Evolutionary conservation across 2,113 vertebrate genomes (phyloP), one percentile per base, ranked within the genome.

Genomic region (Arvicanthis niloticus): DNA sequence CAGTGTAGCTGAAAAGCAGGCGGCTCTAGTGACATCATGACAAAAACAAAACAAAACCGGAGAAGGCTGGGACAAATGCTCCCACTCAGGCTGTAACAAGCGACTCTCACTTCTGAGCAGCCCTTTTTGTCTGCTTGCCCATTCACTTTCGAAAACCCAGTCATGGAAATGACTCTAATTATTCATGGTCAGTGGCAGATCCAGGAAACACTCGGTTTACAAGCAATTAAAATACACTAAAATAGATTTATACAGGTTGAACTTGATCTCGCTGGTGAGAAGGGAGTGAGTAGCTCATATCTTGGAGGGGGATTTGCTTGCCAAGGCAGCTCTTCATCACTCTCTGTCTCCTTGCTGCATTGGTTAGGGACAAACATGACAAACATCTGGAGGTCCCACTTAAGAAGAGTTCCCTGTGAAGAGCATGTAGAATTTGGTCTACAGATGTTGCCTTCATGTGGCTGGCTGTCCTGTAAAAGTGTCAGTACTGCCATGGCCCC

Each of bases 221-320:
- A 97, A 97, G 96, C 96, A 98, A 97, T 98, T 97, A 97, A 97
- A 96, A 97, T 91, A 95, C 72, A 97, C 94, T 97, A 97, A 96
- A 98, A 93, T 95, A 97, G 95, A 97, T 97, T 96, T 97, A 96
- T 96, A 88, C 82, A 96, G 65, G 86, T 95, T 96, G 97, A 96
- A 97, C 77, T 75, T 80, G 91, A 97, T 96, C 93, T 67, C 92
- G 86, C 94, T 93, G 89, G 72, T 91, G 94, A 96, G 75, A 95
- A 96, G 91, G 91, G 84, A 95, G 84, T 75, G 84, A 94, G 88
- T 70, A 76, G 92, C 76, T 77, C 95, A 53, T 24, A 90, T 93
- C 81, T 96, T 86, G 77, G 67, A 96, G 94, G 76, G 42, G 40
- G 15, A 51, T 93, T 80, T 94, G 70, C 89, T 97, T 76, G 19